Evolutionary conservation across 2,888 invertebrate species (phyloP).

Genomic region (Crioceris asparagi): DNA sequence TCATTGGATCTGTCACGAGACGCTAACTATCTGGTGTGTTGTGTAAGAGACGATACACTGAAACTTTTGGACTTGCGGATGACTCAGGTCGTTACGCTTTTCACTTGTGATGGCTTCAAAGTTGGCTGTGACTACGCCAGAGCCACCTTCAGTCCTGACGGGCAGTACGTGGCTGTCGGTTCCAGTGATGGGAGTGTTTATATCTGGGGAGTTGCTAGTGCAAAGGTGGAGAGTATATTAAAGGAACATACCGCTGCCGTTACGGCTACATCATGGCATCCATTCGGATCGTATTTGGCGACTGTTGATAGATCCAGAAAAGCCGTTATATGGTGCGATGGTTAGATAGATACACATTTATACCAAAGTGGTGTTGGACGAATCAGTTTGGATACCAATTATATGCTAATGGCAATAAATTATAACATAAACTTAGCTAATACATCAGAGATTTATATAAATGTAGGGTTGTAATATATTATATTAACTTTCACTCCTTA

Average conservation of each 20-base stretch:
- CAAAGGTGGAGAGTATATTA: slow-evolving; percentile 64
- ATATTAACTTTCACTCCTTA: too few relatives aligned
- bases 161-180: slow-evolving; percentile 81
- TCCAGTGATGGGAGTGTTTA: slow-evolving; percentile 84
- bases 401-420: too few relatives aligned
- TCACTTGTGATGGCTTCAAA: slow-evolving; percentile 89
- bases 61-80: slow-evolving; percentile 89
- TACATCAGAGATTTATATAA: too few relatives aligned
- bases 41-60: slow-evolving; percentile 90
- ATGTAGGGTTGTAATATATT: too few relatives aligned
- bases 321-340: slow-evolving; percentile 58
- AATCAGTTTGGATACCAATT: too few relatives aligned
- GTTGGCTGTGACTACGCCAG: slow-evolving; percentile 91
- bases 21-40: slow-evolving; percentile 82
- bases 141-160: slow-evolving; percentile 86
- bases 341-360: too few relatives aligned
- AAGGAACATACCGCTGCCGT: slow-evolving; percentile 77
- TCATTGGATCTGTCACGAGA: slow-evolving; percentile 89
- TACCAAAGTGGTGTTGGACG: too few relatives aligned
- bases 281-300: slow-evolving; percentile 66
- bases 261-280: slow-evolving; percentile 83
- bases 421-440: too few relatives aligned
- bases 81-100: slow-evolving; percentile 83
- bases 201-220: slow-evolving; percentile 78
- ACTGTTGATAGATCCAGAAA: slow-evolving; percentile 77